Evolutionary conservation across 2,113 vertebrate species (phyloP), one percentile per base, ranked within the genome.

Genomic region (Egretta garzetta): DNA sequence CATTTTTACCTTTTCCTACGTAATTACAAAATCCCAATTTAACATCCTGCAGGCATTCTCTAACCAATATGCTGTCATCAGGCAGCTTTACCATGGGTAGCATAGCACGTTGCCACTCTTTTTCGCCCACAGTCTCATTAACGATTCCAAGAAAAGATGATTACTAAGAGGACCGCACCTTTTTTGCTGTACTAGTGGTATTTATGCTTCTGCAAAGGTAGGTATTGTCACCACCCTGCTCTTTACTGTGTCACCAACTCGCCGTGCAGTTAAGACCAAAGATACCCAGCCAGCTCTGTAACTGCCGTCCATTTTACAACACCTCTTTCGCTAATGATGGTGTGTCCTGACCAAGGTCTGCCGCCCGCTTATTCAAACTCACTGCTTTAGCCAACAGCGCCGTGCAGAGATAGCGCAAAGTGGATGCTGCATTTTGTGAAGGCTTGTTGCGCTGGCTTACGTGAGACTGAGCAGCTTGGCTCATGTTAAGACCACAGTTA

Each of bases 51-150:
- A 24, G 30, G 39, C 45, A 32, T 66, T 74, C 39, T 45, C 55
- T 35, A 76, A 80, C 6, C 26, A 41, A 32, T 1, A 24, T 4
- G 16, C 21, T 4, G 30, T 10, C 33, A 35, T 10, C 27, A 75
- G 26, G 56, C 37, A 47, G 52, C 9, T 82, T 47, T 72, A 32
- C 33, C 23, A 59, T 5, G 33, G 5, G 2, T 5, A 72, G 18
- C 7, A 20, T 7, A 55, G 85, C 2, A 19, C 0, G 0, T 0
- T 17, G 22, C 18, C 19, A 64, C 16, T 2, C n/a, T 71, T 37
- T 60, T 80, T 72, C 50, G 79, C 33, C 19, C 30, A 4, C 21
- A 43, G 18, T 4, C 21, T 79, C 33, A 24, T 28, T 52, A 56
- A 59, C 0, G 1, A 80, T 35, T 28, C 10, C 16, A 49, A 59